Evolutionary conservation across 2,797 vertebrate species (phyloP).

Genomic region (Pangasius larnaudii): DNA sequence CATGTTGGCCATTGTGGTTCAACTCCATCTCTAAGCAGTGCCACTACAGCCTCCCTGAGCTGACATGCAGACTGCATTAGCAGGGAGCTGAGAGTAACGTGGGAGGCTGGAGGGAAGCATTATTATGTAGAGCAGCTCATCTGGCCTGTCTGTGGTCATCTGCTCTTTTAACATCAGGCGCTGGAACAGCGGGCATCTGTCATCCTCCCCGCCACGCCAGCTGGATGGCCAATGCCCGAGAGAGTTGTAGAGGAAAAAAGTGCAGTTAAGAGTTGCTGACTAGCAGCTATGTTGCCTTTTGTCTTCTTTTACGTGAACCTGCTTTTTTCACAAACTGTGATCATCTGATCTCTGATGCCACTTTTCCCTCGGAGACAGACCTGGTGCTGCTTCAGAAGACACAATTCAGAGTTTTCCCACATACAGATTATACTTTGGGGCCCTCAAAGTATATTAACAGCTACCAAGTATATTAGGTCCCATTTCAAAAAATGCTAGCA

Average conservation of each 20-base stretch:
- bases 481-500: background rate
- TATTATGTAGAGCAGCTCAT: conserved; percentile 42
- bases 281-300: conserved; percentile 1
- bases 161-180: conserved; percentile 43
- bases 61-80: conserved; percentile 18
- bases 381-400: background rate
- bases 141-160: conserved; percentile 33
- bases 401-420: background rate
- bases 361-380: background rate
- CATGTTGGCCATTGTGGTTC: background rate
- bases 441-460: background rate
- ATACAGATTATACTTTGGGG: background rate
- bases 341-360: background rate
- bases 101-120: conserved; percentile 9
- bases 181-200: conserved; percentile 40
- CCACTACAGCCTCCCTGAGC: background rate
- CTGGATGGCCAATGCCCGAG: background rate
- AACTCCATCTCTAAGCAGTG: conserved; percentile 8
- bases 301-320: conserved; percentile 4
- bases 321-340: background rate
- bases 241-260: conserved; percentile 16
- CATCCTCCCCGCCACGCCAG: conserved; percentile 26
- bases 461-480: background rate
- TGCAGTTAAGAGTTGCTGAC: conserved; percentile 3
- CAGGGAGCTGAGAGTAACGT: conserved; percentile 7